phyloP scores from a whole-genome alignment of 2,113 vertebrate species.

The Elephantulus edwardii region DNA sequence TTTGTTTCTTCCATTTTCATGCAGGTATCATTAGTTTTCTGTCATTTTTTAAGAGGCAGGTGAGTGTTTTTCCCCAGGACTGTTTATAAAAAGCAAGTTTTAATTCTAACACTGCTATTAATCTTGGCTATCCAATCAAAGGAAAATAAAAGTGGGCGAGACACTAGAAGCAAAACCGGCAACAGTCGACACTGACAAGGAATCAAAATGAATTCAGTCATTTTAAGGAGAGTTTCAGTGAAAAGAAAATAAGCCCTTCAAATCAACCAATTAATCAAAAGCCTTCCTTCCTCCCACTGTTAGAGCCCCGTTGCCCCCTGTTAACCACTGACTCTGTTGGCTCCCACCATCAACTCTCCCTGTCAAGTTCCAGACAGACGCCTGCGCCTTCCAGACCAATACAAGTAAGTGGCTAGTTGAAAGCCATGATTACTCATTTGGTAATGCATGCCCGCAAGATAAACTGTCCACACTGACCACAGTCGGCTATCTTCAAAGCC shows the following conservation, averaged over 20 bases:
- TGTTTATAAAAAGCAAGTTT: conserved; percentile 16
- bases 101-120: background rate
- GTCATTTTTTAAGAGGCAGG: conserved; percentile 34
- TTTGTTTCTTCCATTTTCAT: background rate
- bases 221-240: background rate
- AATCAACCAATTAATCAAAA: conserved; percentile 36
- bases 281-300: background rate
- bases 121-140: background rate
- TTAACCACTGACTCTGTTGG: background rate
- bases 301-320: background rate
- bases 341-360: conserved; percentile 11
- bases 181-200: background rate
- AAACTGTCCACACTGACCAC: background rate
- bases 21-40: background rate
- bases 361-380: conserved; percentile 13
- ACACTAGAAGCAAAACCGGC: background rate
- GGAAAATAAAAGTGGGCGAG: background rate
- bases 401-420: background rate
- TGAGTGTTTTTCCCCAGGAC: background rate
- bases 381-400: conserved; percentile 6
- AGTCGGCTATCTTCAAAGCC: background rate
- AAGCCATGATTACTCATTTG: conserved; percentile 20
- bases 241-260: conserved; percentile 16
- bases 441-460: background rate
- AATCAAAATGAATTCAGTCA: background rate